These are phyloP conservation scores for Drosophila santomea DNA, from an alignment of 1,140 invertebrate genomes.

Conservation along the genomic window DNA sequence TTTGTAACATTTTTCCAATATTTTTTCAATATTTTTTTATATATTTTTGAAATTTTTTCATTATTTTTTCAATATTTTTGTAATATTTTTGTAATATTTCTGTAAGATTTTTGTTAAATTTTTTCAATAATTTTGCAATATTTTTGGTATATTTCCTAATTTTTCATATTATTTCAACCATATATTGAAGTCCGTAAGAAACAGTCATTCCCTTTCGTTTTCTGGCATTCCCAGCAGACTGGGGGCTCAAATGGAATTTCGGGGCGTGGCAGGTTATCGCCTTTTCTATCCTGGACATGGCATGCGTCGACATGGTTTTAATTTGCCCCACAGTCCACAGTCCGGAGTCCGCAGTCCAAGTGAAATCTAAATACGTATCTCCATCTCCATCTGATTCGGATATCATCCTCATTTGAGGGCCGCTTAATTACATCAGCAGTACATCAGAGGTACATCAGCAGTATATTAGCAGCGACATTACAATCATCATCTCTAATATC, in stretches of 20 bases:
- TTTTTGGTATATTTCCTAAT: background rate
- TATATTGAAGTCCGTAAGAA: no score
- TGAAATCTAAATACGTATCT: slow-evolving; percentile 2
- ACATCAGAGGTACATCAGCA: background rate
- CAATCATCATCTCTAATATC: slow-evolving; percentile 58
- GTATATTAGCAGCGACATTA: slow-evolving; percentile 18
- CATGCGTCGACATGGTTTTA: slow-evolving; percentile 55
- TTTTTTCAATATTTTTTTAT: no score
- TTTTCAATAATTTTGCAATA: no score
- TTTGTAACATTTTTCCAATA: no score
- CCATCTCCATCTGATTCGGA: slow-evolving; percentile 12
- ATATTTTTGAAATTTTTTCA: no score
- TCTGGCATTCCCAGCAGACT: background rate
- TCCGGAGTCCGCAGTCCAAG: background rate
- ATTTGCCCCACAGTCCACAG: slow-evolving; percentile 10
- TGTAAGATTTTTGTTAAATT: background rate
- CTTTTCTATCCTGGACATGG: slow-evolving; percentile 38
- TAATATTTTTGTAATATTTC: background rate
- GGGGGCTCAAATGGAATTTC: background rate
- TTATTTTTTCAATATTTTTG: no score
- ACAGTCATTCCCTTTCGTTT: no score
- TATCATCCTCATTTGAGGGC: slow-evolving; percentile 2
- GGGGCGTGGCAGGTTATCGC: slow-evolving; percentile 38
- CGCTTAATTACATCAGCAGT: slow-evolving; percentile 16
- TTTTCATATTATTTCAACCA: no score